Conservation (phyloP, 2,888 invertebrate species). For the Agrilus biguttatus region DNA sequence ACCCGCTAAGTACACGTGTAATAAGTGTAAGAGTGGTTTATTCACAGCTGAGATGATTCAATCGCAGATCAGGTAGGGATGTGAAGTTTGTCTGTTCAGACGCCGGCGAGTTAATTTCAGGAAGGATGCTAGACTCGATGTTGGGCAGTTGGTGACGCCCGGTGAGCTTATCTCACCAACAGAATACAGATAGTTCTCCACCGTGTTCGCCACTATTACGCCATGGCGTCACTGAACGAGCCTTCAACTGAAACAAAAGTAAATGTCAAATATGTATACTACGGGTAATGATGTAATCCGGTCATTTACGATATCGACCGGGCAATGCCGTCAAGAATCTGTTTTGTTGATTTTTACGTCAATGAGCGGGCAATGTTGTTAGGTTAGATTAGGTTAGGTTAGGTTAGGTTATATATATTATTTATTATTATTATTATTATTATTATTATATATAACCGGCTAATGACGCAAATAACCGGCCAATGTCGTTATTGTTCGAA, state of each 20-base stretch:
- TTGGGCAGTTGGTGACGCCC: slow-evolving; percentile 25
- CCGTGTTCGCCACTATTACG: slow-evolving; percentile 53
- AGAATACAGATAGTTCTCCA: slow-evolving; percentile 64
- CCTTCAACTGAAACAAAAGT: slow-evolving; percentile 49
- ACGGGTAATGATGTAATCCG: too few species aligned
- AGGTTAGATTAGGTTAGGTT: too few species aligned
- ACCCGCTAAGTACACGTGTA: too few species aligned
- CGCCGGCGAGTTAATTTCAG: slow-evolving; percentile 8
- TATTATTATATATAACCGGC: too few species aligned
- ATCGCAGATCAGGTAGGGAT: slow-evolving; percentile 11
- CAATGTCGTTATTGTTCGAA: too few species aligned
- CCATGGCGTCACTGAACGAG: slow-evolving; percentile 63
- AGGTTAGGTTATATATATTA: too few species aligned
- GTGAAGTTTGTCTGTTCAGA: slow-evolving; percentile 9
- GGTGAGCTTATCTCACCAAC: slow-evolving; percentile 50
- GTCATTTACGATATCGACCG: too few species aligned
- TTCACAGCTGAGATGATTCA: slow-evolving; percentile 10
- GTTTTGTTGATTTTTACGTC: too few species aligned
- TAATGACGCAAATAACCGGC: too few species aligned
- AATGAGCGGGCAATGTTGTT: too few species aligned
- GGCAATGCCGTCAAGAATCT: background rate
- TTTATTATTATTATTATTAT: too few species aligned
- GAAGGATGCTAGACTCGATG: slow-evolving; percentile 9
- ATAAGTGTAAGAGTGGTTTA: slow-evolving; percentile 4
- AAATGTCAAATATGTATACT: slow-evolving; percentile 1